phyloP scores from a whole-genome alignment of 92 coral and sea anemone genomes.

The Porites evermanni region DNA sequence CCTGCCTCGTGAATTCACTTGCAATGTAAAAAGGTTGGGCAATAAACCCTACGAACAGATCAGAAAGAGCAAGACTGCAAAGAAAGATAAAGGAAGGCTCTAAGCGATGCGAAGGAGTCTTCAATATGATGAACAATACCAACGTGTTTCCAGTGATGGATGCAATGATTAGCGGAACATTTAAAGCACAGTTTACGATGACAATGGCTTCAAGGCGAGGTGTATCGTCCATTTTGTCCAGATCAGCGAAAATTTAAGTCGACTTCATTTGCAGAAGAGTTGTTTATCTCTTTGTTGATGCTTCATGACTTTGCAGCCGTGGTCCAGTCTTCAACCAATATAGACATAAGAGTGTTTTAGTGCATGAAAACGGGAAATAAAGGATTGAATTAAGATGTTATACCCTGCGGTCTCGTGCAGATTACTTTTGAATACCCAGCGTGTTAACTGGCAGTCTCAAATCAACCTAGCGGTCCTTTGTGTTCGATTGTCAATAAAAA shows the following conservation, averaged over 20 bases:
- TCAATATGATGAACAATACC: background rate
- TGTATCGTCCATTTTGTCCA: background rate
- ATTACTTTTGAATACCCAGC: too few species aligned
- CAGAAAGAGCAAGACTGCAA: slow-evolving; percentile 24
- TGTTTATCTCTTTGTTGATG: too few species aligned
- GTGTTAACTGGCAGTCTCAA: too few species aligned
- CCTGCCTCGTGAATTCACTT: background rate
- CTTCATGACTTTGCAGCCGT: too few species aligned
- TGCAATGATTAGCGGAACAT: background rate
- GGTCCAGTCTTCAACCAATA: too few species aligned
- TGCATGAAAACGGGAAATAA: too few species aligned
- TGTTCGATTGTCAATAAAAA: too few species aligned
- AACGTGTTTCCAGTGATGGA: background rate
- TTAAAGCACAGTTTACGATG: background rate
- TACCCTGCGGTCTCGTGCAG: too few species aligned
- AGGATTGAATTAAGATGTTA: too few species aligned
- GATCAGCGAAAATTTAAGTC: background rate
- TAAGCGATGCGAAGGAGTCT: background rate
- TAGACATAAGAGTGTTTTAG: too few species aligned
- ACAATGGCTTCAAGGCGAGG: background rate
- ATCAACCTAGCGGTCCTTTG: too few species aligned
- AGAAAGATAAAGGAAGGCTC: background rate
- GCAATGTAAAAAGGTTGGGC: slow-evolving; percentile 12
- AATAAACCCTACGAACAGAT: slow-evolving; percentile 1
- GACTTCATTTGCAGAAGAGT: background rate